Evolutionary conservation across 2,797 vertebrate genomes (phyloP), one percentile per base, ranked within the genome.

Genomic region (Esox lucius): DNA sequence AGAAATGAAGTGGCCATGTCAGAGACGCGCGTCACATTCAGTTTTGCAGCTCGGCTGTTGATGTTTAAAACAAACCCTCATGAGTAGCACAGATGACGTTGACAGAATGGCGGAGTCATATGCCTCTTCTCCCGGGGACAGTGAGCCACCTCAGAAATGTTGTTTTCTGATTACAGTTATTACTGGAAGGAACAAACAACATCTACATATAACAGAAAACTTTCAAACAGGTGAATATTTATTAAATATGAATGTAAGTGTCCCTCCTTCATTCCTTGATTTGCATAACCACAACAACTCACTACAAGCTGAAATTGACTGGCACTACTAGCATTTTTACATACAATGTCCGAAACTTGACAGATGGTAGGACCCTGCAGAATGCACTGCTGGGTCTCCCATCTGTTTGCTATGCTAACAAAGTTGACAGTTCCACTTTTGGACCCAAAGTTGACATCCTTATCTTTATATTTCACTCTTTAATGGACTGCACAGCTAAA

Each of bases 311-410:
- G 24, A 22, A 24, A 11, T 9, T 61, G 9, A 24, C 11, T 61
- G 61, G 22, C 42, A 12, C 11, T 11, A 61, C 22, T 12, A 22
- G 22, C 7, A 9, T 61, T 61, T 26, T 12, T 22, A 12, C 56
- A 24, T 61, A 12, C 9, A 73, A 17, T 7, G 16, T 74, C 31
- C 53, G 85, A 81, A 91, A 93, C 70, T 82, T 82, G 88, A 84
- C 84, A 87, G 91, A 76, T 89, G 81, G 86, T 91, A 92, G 91
- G 93, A 93, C 90, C 89, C 90, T 79, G 93, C 84, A 82, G 79
- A 75, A 56, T 65, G 53, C 76, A 69, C 84, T 80, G 46, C 71
- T 71, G 65, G 74, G 19, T 78, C 78, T 86, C 80, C 84, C 84
- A 90, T 86, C 85, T 94, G 90, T 93, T 92, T 88, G 80, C 56